phyloP scores from a whole-genome alignment of 2,888 invertebrate species.

The Polietes domitor region DNA sequence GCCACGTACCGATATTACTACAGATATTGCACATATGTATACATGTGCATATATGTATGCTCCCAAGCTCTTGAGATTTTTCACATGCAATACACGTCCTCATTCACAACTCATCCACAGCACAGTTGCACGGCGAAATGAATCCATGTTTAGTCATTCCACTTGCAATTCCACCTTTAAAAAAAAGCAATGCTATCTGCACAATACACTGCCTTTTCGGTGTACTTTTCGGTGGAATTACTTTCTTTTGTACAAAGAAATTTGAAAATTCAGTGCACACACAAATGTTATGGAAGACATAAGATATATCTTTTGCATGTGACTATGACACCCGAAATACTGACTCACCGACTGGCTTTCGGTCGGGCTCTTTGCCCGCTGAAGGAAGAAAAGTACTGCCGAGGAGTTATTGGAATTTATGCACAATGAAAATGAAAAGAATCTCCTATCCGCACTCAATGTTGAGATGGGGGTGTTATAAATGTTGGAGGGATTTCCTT shows the following conservation, averaged over 20 bases:
- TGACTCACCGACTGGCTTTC: slow-evolving; percentile 39
- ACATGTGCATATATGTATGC: not conserved
- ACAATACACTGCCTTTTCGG: slow-evolving; percentile 23
- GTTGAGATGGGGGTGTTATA: not conserved
- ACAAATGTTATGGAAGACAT: slow-evolving; percentile 35
- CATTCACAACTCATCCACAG: slow-evolving; percentile 13
- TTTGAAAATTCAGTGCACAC: not conserved
- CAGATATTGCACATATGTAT: not conserved
- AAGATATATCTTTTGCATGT: slow-evolving; percentile 64
- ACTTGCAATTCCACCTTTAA: not conserved
- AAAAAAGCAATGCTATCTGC: slow-evolving; percentile 19
- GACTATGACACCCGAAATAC: slow-evolving; percentile 62
- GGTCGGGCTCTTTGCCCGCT: not conserved
- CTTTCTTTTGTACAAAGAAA: not conserved
- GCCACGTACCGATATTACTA: not conserved
- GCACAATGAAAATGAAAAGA: not conserved
- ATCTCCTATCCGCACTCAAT: not conserved
- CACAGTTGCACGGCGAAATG: not conserved
- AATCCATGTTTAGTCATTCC: not conserved
- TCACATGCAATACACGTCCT: slow-evolving; percentile 51
- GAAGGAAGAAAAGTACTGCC: slow-evolving; percentile 15
- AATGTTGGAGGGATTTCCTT: not conserved
- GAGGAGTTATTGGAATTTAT: slow-evolving; percentile 13
- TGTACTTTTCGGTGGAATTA: slow-evolving; percentile 1
- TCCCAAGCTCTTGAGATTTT: not conserved